Evolutionary conservation across 2,888 invertebrate species (phyloP), one percentile per base, ranked within the genome.

Genomic region (Amiota communis): DNA sequence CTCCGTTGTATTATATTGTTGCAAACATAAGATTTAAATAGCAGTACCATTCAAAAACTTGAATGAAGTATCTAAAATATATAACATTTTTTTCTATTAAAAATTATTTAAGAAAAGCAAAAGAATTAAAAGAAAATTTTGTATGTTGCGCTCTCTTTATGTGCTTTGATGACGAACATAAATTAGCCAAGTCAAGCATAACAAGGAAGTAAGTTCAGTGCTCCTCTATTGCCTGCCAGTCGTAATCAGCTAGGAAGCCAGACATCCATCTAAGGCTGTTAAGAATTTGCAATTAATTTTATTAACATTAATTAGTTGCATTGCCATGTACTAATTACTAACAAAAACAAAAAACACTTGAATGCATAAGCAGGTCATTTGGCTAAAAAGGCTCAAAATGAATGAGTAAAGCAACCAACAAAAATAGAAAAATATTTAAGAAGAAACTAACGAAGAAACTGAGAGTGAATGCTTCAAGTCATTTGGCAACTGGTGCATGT

Each of bases 281-380:
- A 36, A 36, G 36, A 36, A 15, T 53, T 53, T 53, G 59, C 23
- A 59, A 59, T 59, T 59, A 59, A 59, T 20, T 59, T 59, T 59
- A 59, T 59, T n/a, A 59, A 59, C 59, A 59, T 59, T 59, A 59
- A 59, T 59, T 59, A 59, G 59, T 59, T 59, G 11, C 59, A 15
- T 59, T 59, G 59, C 59, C 17, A 20, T 73, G 75, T 61, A 74
- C 84, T 79, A 82, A 78, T 81, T 84, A 81, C 76, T 79, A 82
- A 77, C 74, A 74, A 76, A 36, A 36, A 36, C 73, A 72, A 69
- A 74, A 74, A 76, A 76, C 76, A 83, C 82, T 73, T 77, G 77
- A 74, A 65, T 75, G 71, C 51, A 78, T 81, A 81, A 81, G 76
- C 80, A 78, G 81, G 81, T 81, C 81, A 81, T 59, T 20, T 36